phyloP scores from a whole-genome alignment of 2,113 vertebrate species.

The Acanthisitta chloris region DNA sequence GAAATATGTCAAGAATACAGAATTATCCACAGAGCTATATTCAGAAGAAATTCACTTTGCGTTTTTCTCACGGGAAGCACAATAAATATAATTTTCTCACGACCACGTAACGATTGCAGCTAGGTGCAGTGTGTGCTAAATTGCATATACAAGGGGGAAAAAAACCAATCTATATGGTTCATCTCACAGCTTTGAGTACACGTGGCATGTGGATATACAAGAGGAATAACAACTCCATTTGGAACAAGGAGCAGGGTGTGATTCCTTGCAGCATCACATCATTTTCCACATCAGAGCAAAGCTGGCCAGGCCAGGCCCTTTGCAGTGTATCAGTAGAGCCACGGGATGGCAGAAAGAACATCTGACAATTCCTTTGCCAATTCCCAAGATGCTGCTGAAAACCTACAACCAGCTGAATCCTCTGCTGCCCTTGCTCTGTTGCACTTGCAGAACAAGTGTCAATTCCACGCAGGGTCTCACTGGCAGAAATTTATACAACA shows the following conservation, averaged over 20 bases:
- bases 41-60: neutral
- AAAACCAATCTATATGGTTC: neutral
- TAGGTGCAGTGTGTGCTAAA: neutral
- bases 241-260: neutral
- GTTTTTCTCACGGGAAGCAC: neutral
- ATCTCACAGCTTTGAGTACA: neutral
- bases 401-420: neutral
- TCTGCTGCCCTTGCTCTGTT: rapidly evolving
- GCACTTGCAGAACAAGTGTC: neutral
- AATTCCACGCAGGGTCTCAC: neutral
- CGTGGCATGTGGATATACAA: rapidly evolving
- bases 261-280: neutral
- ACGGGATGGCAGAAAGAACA: slow-evolving; percentile 69
- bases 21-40: neutral
- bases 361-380: neutral
- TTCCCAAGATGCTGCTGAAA: slow-evolving; percentile 11
- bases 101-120: neutral
- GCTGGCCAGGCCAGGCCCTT: neutral
- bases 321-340: slow-evolving; percentile 36
- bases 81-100: neutral
- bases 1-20: neutral
- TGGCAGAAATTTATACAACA: neutral
- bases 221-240: neutral
- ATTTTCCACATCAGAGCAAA: rapidly evolving
- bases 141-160: rapidly evolving